Percentiles rank a stretch among this genome's conserved stretches.
These are phyloP conservation scores for Machaerirhynchus nigripectus DNA, from an alignment of 2,113 vertebrate species.

Conservation along the genomic window DNA sequence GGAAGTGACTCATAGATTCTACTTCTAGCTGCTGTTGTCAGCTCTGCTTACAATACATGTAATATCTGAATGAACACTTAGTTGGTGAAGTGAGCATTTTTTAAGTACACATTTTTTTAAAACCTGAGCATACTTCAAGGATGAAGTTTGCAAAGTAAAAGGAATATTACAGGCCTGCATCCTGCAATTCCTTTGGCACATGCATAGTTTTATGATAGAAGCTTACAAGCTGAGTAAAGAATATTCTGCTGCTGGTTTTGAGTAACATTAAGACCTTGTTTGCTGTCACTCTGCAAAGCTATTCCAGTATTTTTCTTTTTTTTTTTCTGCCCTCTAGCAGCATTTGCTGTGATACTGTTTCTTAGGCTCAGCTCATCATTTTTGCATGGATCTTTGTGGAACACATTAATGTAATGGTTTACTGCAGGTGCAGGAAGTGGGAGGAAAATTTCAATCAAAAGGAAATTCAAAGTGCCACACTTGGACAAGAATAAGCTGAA, in stretches of 20 bases:
- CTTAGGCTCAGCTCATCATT: not conserved
- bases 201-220: not conserved
- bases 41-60: not conserved
- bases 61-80: not conserved
- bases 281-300: not conserved
- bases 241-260: not conserved
- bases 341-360: not conserved
- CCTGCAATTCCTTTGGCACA: not conserved
- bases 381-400: not conserved
- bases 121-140: not conserved
- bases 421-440: not conserved
- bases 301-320: not conserved
- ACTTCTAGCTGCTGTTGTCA: not conserved
- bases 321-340: not conserved
- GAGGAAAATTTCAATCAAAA: not conserved
- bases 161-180: not conserved
- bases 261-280: not conserved
- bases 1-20: not conserved
- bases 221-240: not conserved
- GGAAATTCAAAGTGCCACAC: not conserved
- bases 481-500: not conserved
- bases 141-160: not conserved
- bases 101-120: not conserved
- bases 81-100: not conserved
- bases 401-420: not conserved